Percentiles rank a stretch among this genome's conserved stretches.
These are phyloP conservation scores for Macropus fuliginosus DNA, from an alignment of 2,797 vertebrate genomes.

Conservation along the genomic window DNA sequence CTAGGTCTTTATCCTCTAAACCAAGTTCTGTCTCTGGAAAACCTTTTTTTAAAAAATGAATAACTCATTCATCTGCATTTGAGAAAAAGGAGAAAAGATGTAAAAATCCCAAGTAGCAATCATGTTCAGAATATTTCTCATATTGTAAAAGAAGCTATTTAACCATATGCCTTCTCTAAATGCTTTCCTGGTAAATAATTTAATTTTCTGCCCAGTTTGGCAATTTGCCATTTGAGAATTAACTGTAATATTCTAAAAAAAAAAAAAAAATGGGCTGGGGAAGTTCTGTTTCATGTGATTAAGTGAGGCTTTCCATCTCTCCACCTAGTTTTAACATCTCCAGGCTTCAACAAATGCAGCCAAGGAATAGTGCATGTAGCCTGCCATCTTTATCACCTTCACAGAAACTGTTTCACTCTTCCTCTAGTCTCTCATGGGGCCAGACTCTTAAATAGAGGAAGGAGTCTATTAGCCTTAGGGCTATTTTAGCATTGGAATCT, in stretches of 20 bases:
- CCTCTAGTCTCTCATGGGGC: not conserved
- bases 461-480: conserved; percentile 22
- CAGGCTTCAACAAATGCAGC: not conserved
- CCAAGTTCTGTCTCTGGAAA: not conserved
- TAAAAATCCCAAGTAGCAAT: not conserved
- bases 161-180: not conserved
- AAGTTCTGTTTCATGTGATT: not conserved
- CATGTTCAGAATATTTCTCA: not conserved
- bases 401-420: conserved; percentile 15
- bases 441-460: conserved; percentile 33
- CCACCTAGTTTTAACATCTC: conserved; percentile 4
- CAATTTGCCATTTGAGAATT: conserved; percentile 8
- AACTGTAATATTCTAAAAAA: not conserved
- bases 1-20: not conserved
- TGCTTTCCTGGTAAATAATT: not conserved
- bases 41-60: conserved; percentile 18
- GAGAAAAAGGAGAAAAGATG: conserved; percentile 24
- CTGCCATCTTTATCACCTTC: not conserved
- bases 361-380: not conserved
- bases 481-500: not conserved
- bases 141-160: not conserved
- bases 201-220: not conserved
- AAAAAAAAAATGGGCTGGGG: not conserved
- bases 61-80: not conserved
- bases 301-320: not conserved